Conservation (phyloP, 2,113 vertebrate genomes). For the Canis aureus region DNA sequence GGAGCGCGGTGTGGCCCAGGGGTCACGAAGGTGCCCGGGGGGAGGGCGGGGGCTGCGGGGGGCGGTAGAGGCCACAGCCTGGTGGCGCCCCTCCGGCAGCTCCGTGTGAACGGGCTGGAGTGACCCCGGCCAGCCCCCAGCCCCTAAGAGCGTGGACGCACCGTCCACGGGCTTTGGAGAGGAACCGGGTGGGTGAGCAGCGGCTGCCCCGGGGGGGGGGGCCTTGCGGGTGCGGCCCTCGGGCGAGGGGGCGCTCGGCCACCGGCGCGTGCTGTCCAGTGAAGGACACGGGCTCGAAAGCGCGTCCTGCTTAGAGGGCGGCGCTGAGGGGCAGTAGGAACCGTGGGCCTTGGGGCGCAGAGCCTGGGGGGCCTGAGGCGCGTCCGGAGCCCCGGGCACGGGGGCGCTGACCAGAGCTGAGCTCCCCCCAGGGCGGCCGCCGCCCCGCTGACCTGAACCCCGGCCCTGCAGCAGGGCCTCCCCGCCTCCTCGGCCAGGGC, state of each 20-base stretch:
- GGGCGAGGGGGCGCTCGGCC: neutral
- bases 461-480: neutral
- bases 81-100: neutral
- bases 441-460: neutral
- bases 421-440: fast-evolving
- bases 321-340: neutral
- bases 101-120: no score
- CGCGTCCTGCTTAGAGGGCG: neutral
- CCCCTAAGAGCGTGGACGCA: no score
- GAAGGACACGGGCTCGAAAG: neutral
- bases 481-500: neutral
- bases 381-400: fast-evolving
- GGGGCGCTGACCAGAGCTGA: neutral
- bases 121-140: no score
- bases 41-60: no score
- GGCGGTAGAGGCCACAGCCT: neutral
- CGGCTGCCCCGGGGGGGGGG: no score
- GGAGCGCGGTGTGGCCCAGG: neutral
- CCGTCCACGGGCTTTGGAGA: no score
- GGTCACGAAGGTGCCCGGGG: neutral
- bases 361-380: neutral
- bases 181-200: no score
- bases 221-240: no score
- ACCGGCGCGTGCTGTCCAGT: neutral
- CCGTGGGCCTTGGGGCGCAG: no score